These are phyloP conservation scores for Phaedon cochleariae DNA, from an alignment of 2,888 invertebrate genomes.

Conservation along the genomic window DNA sequence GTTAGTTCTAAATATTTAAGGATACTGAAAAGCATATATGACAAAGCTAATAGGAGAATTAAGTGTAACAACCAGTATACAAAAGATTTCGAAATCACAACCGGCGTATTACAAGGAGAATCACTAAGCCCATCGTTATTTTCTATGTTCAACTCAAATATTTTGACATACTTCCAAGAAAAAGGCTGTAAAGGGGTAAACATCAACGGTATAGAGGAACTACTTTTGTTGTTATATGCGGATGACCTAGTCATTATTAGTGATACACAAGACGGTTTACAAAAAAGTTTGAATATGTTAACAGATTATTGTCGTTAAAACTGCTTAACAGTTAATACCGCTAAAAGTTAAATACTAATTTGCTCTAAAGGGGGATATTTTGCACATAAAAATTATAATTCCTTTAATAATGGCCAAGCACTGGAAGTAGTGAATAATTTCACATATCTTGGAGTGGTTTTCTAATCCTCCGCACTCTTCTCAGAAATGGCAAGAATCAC, in stretches of 20 bases:
- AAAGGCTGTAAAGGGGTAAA: not conserved
- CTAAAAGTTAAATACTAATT: not conserved
- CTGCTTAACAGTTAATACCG: not conserved
- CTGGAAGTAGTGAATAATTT: not conserved
- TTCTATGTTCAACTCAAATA: slow-evolving; percentile 1
- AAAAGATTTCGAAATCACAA: not conserved
- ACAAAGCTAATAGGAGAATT: not conserved
- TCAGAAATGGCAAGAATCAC: not conserved
- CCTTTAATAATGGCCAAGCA: too few species aligned
- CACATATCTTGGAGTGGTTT: not conserved
- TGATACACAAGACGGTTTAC: too few species aligned
- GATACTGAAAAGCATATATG: not conserved
- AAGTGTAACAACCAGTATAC: not conserved
- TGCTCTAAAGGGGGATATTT: not conserved
- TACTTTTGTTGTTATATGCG: too few species aligned
- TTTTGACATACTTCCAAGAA: not conserved
- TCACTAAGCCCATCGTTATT: not conserved
- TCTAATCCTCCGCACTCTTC: not conserved
- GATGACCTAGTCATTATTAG: too few species aligned
- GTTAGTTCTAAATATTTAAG: slow-evolving; percentile 1
- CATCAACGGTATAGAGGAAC: too few species aligned
- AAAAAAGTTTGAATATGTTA: too few species aligned
- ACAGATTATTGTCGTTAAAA: too few species aligned
- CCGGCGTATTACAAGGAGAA: not conserved
- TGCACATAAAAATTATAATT: too few species aligned